phyloP scores from a whole-genome alignment of 2,888 invertebrate species.

The Amiota minor region DNA sequence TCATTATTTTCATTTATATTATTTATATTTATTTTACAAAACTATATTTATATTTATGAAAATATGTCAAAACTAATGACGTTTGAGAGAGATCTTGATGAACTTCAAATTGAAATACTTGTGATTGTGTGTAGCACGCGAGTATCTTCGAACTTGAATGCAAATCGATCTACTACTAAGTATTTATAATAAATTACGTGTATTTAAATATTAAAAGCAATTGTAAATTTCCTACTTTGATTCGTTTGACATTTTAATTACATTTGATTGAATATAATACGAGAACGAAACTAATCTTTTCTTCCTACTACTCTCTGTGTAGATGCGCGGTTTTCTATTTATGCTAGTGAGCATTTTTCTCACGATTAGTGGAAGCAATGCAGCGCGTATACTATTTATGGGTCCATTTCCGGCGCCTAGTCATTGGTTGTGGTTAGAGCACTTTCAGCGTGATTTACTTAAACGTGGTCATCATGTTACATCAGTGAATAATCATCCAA shows the following conservation, averaged over 20 bases:
- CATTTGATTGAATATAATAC: slow-evolving; percentile 27
- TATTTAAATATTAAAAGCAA: too few relatives aligned
- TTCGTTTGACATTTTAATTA: slow-evolving; percentile 38
- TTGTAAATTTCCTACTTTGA: too few relatives aligned
- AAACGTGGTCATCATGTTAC: slow-evolving; percentile 74
- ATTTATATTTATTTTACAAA: too few relatives aligned
- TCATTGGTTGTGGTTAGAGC: slow-evolving; percentile 73
- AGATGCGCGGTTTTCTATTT: slow-evolving; percentile 46
- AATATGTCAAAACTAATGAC: too few relatives aligned
- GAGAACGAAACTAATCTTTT: slow-evolving; percentile 23
- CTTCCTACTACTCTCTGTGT: slow-evolving; percentile 3
- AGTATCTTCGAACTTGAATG: too few relatives aligned
- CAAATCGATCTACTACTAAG: too few relatives aligned
- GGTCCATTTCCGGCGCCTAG: slow-evolving; percentile 73
- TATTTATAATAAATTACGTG: too few relatives aligned
- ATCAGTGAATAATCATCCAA: slow-evolving; percentile 67
- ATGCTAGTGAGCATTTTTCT: slow-evolving; percentile 41
- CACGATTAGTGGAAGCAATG: slow-evolving; percentile 28
- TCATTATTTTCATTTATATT: too few relatives aligned
- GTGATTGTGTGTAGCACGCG: too few relatives aligned
- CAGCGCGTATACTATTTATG: slow-evolving; percentile 70
- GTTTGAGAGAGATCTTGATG: too few relatives aligned
- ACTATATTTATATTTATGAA: too few relatives aligned
- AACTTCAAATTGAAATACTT: too few relatives aligned
- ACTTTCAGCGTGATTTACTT: slow-evolving; percentile 69